Conservation (phyloP, 2,888 invertebrate genomes). For the Xylota segnis region DNA sequence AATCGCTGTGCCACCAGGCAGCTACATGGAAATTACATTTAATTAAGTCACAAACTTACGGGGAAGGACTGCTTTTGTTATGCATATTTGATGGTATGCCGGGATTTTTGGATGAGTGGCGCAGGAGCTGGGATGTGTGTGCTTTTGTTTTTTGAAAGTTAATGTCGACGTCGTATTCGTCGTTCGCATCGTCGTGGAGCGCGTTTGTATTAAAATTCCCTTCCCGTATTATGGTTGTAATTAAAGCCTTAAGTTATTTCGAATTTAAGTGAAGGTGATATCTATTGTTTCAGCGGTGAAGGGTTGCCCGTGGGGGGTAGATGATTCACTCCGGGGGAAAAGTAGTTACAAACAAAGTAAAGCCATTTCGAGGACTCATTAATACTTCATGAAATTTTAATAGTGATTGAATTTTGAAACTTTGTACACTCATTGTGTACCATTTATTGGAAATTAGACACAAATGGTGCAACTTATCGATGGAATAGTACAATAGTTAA, state of each 20-base stretch:
- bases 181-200: neutral
- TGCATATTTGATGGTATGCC: conserved; percentile 75
- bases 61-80: conserved; percentile 71
- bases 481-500: neutral
- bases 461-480: neutral
- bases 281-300: conserved; percentile 47
- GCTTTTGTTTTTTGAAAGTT: conserved; percentile 61
- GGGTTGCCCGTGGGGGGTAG: neutral
- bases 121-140: conserved; percentile 50
- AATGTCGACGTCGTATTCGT: conserved; percentile 36
- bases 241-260: conserved; percentile 74
- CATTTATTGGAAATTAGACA: neutral
- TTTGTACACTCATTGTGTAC: conserved; percentile 6
- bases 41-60: conserved; percentile 75
- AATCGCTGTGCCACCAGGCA: conserved; percentile 24
- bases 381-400: conserved; percentile 37
- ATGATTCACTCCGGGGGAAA: neutral
- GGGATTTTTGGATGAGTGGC: conserved; percentile 71
- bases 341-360: neutral
- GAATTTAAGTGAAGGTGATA: conserved; percentile 68
- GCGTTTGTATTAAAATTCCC: conserved; percentile 52
- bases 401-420: conserved; percentile 27
- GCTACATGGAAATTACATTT: conserved; percentile 76
- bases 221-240: conserved; percentile 59
- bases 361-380: conserved; percentile 18